These are phyloP conservation scores for Ceratosolen fusciceps DNA, from an alignment of 1,140 invertebrate species.

Conservation along the genomic window DNA sequence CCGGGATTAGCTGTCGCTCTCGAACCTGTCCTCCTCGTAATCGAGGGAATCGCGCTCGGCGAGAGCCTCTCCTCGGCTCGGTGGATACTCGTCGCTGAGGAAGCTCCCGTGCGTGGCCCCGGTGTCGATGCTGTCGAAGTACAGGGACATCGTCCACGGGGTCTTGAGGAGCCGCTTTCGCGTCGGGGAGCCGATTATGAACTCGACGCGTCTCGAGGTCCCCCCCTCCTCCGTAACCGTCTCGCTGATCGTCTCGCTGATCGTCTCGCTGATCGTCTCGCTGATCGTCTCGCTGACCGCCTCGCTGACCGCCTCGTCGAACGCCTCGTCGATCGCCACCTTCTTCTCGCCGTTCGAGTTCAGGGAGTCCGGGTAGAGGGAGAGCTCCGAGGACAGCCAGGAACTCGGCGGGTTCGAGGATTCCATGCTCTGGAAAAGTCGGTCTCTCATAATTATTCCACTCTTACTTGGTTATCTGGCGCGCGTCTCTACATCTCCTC, in stretches of 20 bases:
- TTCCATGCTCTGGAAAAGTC: constrained; percentile 57
- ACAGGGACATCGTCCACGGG: constrained; percentile 60
- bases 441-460: background rate
- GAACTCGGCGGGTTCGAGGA: constrained; percentile 69
- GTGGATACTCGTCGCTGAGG: constrained; percentile 65
- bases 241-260: background rate
- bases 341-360: constrained; percentile 49
- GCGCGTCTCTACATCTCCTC: too few species aligned
- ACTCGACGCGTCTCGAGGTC: constrained; percentile 65
- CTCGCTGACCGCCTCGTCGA: constrained; percentile 1
- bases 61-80: constrained; percentile 69
- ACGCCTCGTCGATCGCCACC: background rate
- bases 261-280: background rate
- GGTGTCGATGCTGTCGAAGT: constrained; percentile 75
- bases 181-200: constrained; percentile 66
- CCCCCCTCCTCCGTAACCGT: too few species aligned
- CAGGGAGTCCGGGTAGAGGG: constrained; percentile 68
- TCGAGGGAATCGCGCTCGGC: constrained; percentile 71
- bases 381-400: constrained; percentile 64
- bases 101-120: constrained; percentile 61
- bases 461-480: background rate
- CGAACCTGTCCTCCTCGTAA: background rate
- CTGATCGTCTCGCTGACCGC: background rate
- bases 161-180: constrained; percentile 59
- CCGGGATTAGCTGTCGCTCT: constrained; percentile 5